A percentile compares a stretch with the other conserved stretches of the same genome.
Conservation (phyloP, 1,140 invertebrate genomes). For the Cryptotermes secundus region DNA sequence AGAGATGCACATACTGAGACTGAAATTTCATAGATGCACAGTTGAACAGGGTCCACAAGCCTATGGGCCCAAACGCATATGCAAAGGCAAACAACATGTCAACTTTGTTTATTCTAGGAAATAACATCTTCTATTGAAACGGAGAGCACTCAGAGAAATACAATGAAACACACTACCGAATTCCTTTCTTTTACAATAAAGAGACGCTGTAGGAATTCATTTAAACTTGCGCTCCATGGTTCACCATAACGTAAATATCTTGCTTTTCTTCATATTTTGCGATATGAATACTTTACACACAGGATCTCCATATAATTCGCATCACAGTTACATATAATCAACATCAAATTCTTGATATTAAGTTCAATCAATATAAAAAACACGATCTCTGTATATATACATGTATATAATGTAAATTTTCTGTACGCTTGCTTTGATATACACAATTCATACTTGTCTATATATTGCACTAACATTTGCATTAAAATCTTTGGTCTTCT, state of each 20-base stretch:
- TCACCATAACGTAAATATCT: background rate
- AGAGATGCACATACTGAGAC: background rate
- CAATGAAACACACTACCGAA: background rate
- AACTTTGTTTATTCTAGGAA: background rate
- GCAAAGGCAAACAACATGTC: background rate
- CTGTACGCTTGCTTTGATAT: background rate
- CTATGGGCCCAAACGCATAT: background rate
- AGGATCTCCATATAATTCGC: background rate
- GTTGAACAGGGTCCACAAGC: background rate
- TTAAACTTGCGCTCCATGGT: background rate
- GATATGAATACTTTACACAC: background rate
- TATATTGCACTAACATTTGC: background rate
- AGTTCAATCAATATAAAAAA: conserved; percentile 4
- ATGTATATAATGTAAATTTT: background rate
- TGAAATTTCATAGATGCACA: background rate
- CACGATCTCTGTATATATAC: background rate
- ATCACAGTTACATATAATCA: background rate
- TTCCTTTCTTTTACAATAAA: background rate
- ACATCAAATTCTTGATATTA: background rate
- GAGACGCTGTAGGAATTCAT: background rate
- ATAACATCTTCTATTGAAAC: background rate
- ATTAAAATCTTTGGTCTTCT: conserved; percentile 9
- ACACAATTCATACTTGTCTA: background rate
- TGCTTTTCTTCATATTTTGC: background rate
- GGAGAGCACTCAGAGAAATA: background rate